Evolutionary conservation across 1,140 invertebrate species (phyloP).

Genomic region (Aphelinus atriplicis): DNA sequence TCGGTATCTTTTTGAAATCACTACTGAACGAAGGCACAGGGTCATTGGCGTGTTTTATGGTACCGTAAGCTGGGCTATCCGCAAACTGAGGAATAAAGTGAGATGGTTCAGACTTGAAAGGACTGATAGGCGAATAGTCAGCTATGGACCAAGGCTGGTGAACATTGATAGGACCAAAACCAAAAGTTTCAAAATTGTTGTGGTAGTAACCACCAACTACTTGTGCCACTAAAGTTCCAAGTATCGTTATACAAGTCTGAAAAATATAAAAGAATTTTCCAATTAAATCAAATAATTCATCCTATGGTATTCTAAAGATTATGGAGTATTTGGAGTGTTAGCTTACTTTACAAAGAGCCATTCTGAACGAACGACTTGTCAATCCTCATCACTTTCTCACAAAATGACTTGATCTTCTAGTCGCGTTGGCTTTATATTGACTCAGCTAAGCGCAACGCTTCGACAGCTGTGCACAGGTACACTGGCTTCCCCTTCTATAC

Average conservation of each 20-base stretch:
- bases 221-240: constrained; percentile 21
- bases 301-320: too few species aligned
- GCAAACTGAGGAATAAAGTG: constrained; percentile 25
- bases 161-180: constrained; percentile 3
- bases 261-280: constrained; percentile 3
- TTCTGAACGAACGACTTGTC: neutral
- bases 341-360: constrained; percentile 32
- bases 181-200: constrained; percentile 24
- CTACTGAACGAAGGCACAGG: constrained; percentile 1
- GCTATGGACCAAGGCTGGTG: constrained; percentile 36
- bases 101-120: constrained; percentile 30
- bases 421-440: constrained; percentile 30
- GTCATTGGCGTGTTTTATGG: constrained; percentile 22
- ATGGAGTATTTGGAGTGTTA: too few species aligned
- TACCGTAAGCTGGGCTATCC: constrained; percentile 6
- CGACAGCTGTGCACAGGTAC: neutral
- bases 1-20: constrained; percentile 45
- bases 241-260: constrained; percentile 44
- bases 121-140: neutral
- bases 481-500: neutral
- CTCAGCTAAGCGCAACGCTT: constrained; percentile 16
- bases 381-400: constrained; percentile 33
- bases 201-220: constrained; percentile 30
- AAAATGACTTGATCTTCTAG: constrained; percentile 9
- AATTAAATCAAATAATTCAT: neutral